Conservation (phyloP, 2,888 invertebrate genomes). For the Rapana venosa region DNA sequence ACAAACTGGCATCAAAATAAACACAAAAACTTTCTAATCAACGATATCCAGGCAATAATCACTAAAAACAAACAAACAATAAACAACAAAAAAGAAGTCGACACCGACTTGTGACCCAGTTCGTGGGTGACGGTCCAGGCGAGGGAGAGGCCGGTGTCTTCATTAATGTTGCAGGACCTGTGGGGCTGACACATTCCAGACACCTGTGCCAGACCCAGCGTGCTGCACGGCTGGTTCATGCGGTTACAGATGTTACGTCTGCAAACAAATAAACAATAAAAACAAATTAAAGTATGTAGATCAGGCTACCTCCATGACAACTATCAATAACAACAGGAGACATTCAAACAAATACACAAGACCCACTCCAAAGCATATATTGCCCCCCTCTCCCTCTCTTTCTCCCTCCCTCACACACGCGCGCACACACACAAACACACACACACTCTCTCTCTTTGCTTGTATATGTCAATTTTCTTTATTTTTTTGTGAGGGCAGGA, state of each 20-base stretch:
- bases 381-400: too few species aligned
- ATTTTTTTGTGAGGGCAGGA: too few species aligned
- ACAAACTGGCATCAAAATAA: too few species aligned
- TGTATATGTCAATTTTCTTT: too few species aligned
- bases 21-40: neutral
- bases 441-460: too few species aligned
- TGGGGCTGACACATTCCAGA: conserved; percentile 92
- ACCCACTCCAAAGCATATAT: too few species aligned
- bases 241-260: conserved; percentile 79
- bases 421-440: too few species aligned
- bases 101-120: conserved; percentile 92
- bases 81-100: neutral
- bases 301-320: neutral
- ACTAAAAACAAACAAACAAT: neutral
- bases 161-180: conserved; percentile 92
- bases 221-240: conserved; percentile 80
- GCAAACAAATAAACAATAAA: too few species aligned
- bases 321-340: neutral
- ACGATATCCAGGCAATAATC: neutral
- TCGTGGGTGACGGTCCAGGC: conserved; percentile 95
- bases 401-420: too few species aligned
- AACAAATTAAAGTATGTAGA: too few species aligned
- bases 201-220: conserved; percentile 92
- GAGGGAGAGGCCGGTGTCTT: conserved; percentile 92
- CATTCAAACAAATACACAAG: neutral